These are phyloP conservation scores for Bursaphelenchus mucronatus DNA, from an alignment of 1,140 invertebrate genomes.

Conservation along the genomic window DNA sequence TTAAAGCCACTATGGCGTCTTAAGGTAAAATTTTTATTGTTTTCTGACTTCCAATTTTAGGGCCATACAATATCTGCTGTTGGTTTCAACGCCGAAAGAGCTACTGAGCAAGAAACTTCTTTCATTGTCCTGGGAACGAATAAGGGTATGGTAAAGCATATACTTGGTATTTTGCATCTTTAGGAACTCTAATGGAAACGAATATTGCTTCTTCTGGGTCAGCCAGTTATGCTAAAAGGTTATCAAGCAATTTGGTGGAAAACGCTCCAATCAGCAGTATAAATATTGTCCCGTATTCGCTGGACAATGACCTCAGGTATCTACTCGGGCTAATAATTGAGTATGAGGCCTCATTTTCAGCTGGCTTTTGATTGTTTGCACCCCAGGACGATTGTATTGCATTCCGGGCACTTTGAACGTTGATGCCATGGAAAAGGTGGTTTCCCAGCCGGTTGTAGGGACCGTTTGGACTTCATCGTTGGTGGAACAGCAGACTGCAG, in stretches of 20 bases:
- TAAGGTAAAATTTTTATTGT: constrained; percentile 21
- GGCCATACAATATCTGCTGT: constrained; percentile 31
- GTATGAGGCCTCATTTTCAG: constrained; percentile 5
- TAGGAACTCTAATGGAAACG: constrained; percentile 29
- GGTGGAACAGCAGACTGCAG: constrained; percentile 29
- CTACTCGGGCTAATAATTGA: constrained; percentile 1
- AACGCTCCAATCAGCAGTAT: constrained; percentile 27
- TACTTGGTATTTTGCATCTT: constrained; percentile 20
- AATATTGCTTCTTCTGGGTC: constrained; percentile 31
- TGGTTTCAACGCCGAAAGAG: constrained; percentile 33
- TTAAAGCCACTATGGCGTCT: constrained; percentile 28
- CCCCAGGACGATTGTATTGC: constrained; percentile 28
- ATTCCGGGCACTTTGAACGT: constrained; percentile 30
- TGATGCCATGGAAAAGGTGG: constrained; percentile 5
- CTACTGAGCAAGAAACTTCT: constrained; percentile 27
- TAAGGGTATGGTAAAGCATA: constrained; percentile 20
- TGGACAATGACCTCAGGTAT: constrained; percentile 28
- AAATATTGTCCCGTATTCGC: constrained; percentile 26
- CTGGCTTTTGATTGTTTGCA: constrained; percentile 30
- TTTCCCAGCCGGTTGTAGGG: constrained; percentile 31
- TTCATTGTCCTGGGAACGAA: constrained; percentile 43
- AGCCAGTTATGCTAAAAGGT: constrained; percentile 25
- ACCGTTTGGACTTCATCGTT: constrained; percentile 33
- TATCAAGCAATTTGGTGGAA: constrained; percentile 15
- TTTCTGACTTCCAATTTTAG: constrained; percentile 20